Evolutionary conservation across 2,888 invertebrate genomes (phyloP).

Genomic region (Formica aserva): DNA sequence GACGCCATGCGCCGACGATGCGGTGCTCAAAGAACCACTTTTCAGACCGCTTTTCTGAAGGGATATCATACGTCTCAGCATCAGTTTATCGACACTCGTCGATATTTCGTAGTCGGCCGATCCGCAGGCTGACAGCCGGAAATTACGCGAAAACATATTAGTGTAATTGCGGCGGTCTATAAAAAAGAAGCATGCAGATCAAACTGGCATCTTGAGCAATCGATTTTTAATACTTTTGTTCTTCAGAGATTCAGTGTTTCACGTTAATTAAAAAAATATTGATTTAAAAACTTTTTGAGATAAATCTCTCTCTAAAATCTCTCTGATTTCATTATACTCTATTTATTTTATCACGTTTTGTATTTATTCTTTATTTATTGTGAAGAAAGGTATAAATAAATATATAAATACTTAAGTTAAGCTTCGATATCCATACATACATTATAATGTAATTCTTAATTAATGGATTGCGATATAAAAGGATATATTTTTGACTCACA

Average conservation of each 20-base stretch:
- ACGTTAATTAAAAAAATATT: background rate
- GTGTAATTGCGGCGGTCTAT: background rate
- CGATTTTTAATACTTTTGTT: background rate
- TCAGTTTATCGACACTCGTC: slow-evolving; percentile 47
- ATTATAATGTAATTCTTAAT: slow-evolving; percentile 7
- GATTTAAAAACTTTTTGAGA: background rate
- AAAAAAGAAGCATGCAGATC: background rate
- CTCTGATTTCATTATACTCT: slow-evolving; percentile 9
- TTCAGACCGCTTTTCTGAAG: slow-evolving; percentile 75
- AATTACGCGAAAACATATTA: slow-evolving; percentile 31
- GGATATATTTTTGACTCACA: slow-evolving; percentile 35
- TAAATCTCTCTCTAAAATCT: background rate
- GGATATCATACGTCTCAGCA: slow-evolving; percentile 46
- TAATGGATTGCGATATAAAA: background rate
- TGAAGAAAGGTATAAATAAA: background rate
- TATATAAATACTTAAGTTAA: background rate
- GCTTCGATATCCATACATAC: slow-evolving; percentile 5
- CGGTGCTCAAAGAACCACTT: slow-evolving; percentile 73
- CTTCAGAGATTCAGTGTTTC: background rate
- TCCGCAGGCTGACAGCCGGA: slow-evolving; percentile 28
- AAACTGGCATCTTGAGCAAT: background rate
- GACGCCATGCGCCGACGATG: slow-evolving; percentile 77
- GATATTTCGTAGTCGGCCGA: slow-evolving; percentile 42
- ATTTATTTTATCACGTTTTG: background rate
- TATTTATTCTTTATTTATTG: background rate